Evolutionary conservation across 2,888 invertebrate species (phyloP).

Genomic region (Chymomyza caudatula): DNA sequence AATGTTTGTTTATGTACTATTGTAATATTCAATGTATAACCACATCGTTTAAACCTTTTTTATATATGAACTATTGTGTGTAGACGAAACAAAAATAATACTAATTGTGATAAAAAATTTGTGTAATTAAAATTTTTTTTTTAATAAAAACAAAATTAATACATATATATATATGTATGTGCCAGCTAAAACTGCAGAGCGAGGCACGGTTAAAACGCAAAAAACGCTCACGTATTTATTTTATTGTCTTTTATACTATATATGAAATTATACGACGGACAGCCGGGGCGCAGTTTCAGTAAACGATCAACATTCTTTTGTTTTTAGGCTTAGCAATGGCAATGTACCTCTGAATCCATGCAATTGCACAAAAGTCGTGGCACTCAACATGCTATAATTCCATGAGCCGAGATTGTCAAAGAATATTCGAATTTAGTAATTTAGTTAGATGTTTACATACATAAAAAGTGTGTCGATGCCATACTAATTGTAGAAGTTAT

Average conservation of each 20-base stretch:
- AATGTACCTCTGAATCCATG: no score
- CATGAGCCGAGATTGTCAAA: no score
- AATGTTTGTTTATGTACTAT: constrained; percentile 9
- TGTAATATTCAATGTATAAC: constrained; percentile 28
- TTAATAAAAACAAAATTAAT: constrained; percentile 39
- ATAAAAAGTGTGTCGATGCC: no score
- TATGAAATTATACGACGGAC: no score
- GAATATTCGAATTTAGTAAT: no score
- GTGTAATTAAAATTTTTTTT: constrained; percentile 62
- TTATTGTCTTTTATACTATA: not conserved
- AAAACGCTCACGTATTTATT: not conserved
- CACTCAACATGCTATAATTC: no score
- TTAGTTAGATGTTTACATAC: no score
- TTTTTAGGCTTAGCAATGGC: no score
- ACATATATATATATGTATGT: not conserved
- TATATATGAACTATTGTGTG: constrained; percentile 43
- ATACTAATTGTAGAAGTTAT: no score
- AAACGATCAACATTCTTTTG: no score
- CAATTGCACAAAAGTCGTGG: no score
- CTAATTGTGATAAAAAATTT: constrained; percentile 67
- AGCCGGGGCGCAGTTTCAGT: no score
- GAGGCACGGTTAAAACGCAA: not conserved
- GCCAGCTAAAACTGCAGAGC: not conserved
- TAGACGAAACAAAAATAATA: constrained; percentile 60
- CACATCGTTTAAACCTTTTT: constrained; percentile 27